A percentile compares a stretch with the other conserved stretches of the same genome.
Evolutionary conservation across 2,888 invertebrate species (phyloP).

Genomic region (Mesoligia furuncula): DNA sequence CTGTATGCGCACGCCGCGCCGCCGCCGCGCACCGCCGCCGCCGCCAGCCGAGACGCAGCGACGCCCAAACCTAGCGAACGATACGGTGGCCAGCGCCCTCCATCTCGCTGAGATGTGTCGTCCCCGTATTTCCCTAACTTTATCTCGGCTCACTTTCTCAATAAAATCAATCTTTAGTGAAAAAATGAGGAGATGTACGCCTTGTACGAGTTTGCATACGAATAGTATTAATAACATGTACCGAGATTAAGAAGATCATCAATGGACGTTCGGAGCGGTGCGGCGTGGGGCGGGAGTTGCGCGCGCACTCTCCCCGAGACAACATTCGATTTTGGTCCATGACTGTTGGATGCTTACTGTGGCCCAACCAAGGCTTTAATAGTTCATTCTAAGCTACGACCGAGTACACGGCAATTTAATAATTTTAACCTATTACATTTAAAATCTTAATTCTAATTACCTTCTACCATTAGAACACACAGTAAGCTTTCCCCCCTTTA

Average conservation of each 20-base stretch:
- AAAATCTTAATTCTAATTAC: constrained; percentile 23
- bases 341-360: constrained; percentile 89
- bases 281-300: constrained; percentile 83
- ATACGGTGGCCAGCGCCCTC: constrained; percentile 84
- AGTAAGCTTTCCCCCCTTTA: constrained; percentile 7
- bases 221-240: constrained; percentile 82
- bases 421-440: constrained; percentile 64
- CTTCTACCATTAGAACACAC: constrained; percentile 12
- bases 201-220: constrained; percentile 68
- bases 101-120: constrained; percentile 67
- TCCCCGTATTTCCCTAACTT: constrained; percentile 51
- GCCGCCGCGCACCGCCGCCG: constrained; percentile 83
- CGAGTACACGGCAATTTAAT: constrained; percentile 76
- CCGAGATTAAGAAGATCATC: constrained; percentile 88
- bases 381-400: constrained; percentile 87
- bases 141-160: constrained; percentile 49
- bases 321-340: constrained; percentile 91
- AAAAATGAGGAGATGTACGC: constrained; percentile 53
- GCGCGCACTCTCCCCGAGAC: constrained; percentile 88
- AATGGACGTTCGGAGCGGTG: constrained; percentile 87
- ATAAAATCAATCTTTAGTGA: constrained; percentile 54
- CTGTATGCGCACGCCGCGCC: constrained; percentile 84
- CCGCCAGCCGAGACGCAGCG: constrained; percentile 89
- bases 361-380: constrained; percentile 88
- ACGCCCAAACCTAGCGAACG: constrained; percentile 88